Conservation (phyloP, 2,888 invertebrate genomes). For the Nymphalis polychloros region DNA sequence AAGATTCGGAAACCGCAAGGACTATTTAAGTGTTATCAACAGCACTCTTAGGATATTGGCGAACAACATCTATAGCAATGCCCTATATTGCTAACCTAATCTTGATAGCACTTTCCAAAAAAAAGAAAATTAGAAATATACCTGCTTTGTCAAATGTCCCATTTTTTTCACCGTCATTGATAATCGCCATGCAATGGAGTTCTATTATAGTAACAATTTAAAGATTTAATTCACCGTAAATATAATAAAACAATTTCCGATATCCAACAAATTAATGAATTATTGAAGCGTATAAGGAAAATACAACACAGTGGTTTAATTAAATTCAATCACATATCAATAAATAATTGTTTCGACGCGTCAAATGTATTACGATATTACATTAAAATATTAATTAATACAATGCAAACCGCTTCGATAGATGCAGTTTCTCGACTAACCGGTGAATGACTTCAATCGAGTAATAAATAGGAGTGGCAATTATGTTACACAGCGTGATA, state of each 20-base stretch:
- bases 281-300: not conserved
- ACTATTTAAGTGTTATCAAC: too few relatives aligned
- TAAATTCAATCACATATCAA: not conserved
- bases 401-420: not conserved
- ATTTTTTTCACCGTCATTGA: constrained; percentile 13
- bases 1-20: too few relatives aligned
- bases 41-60: too few relatives aligned
- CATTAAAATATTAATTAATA: not conserved
- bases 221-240: not conserved
- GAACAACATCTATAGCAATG: too few relatives aligned
- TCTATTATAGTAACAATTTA: not conserved
- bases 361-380: not conserved
- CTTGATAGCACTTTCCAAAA: not conserved
- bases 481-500: not conserved
- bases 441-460: constrained; percentile 3
- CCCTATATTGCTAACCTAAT: not conserved
- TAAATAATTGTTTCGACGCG: not conserved
- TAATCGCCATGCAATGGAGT: constrained; percentile 12
- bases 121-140: not conserved
- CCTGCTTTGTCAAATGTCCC: not conserved
- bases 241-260: not conserved
- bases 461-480: constrained; percentile 14
- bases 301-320: not conserved
- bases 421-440: constrained; percentile 13
- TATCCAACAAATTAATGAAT: not conserved